Evolutionary conservation across 92 coral and sea anemone species (phyloP), one percentile per base, ranked within the genome.

Genomic region (Zoanthus sociatus): DNA sequence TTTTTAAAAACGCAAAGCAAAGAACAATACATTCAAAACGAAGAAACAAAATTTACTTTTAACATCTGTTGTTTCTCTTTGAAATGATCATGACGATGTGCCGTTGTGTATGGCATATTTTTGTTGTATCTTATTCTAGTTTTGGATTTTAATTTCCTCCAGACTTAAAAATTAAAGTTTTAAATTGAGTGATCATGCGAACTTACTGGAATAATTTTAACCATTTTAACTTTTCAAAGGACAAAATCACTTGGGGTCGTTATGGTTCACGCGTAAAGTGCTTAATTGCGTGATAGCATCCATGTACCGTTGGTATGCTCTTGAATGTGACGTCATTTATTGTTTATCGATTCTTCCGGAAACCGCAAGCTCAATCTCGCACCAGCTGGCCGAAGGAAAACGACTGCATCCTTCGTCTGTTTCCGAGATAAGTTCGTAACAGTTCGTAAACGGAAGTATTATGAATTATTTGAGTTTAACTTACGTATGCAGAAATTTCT

Each of bases 281-380:
- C 55, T 2, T 31, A 32, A 9, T 14, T 48, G 78, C 78, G 78
- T 75, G 78, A 18, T 48, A 14, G 32, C 10, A 37, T 10, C 4
- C 58, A 73, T 17, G 33, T 31, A 21, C 47, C 26, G 0, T 26
- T 26, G 7, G 56, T 0, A 47, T 42, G 6, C 54, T 6, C 10
- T 54, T 20, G 54, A 73, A 37, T 0, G 42, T 78, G 84, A 78
- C 84, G 84, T 78, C 84, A 60, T 78, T 60, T 9, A 44, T 14
- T 51, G 15, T 44, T 26, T 53, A 47, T 32, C 33, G 56, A 53
- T 78, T 44, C 2, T 78, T 58, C 70, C 50, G 51, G 71, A 78
- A 78, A 60, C 83, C 32, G 13, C 69, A 3, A 37, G 6, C 15
- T 9, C 32, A 30, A 75, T 75, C 31, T 53, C 47, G 46, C 1